These are phyloP conservation scores for Drosophila recens DNA, from an alignment of 2,888 invertebrate species.

Conservation along the genomic window DNA sequence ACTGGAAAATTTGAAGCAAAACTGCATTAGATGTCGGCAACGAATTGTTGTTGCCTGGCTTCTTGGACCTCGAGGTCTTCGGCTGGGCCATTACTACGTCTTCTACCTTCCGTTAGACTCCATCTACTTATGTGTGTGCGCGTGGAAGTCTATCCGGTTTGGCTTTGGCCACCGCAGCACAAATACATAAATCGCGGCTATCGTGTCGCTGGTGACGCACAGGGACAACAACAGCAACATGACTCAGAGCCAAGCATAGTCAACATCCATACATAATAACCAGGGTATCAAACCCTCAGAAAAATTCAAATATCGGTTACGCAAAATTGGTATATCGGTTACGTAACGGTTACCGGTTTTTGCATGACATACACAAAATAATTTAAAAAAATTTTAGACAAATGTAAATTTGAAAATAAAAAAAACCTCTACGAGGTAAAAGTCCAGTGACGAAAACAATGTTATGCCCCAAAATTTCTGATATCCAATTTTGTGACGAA, in stretches of 20 bases:
- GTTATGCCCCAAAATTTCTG: too few species aligned
- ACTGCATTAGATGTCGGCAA: constrained; percentile 26
- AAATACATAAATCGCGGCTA: constrained; percentile 61
- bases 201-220: constrained; percentile 53
- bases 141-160: constrained; percentile 47
- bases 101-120: not conserved
- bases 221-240: constrained; percentile 34
- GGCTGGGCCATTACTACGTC: constrained; percentile 16
- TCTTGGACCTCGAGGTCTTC: constrained; percentile 24
- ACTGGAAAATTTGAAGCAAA: constrained; percentile 25
- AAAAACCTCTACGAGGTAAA: too few species aligned
- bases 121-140: constrained; percentile 4
- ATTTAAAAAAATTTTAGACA: too few species aligned
- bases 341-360: too few species aligned
- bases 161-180: constrained; percentile 49
- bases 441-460: too few species aligned
- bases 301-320: too few species aligned
- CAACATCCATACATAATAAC: constrained; percentile 14
- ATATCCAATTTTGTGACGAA: too few species aligned
- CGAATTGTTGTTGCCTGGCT: constrained; percentile 21
- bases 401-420: too few species aligned
- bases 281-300: too few species aligned
- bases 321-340: too few species aligned
- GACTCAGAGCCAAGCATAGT: constrained; percentile 46
- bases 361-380: too few species aligned